These are phyloP conservation scores for Rotaria socialis DNA, from an alignment of 2,888 invertebrate species.

Conservation along the genomic window DNA sequence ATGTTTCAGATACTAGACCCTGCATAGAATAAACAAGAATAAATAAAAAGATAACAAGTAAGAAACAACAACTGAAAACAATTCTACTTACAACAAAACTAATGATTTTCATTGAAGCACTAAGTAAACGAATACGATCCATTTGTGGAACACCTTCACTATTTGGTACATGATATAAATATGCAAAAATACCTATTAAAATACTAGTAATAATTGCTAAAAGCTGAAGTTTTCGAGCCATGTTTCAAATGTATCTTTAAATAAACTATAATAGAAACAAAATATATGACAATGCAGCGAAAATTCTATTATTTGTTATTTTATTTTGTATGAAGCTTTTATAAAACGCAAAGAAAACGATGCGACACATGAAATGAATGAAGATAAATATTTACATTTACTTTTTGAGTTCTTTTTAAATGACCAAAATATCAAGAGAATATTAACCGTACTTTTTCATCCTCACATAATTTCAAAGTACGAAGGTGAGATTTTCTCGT, in stretches of 20 bases:
- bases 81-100: background rate
- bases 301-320: background rate
- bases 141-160: background rate
- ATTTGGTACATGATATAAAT: background rate
- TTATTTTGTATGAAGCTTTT: background rate
- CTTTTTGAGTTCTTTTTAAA: background rate
- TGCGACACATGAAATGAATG: background rate
- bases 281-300: background rate
- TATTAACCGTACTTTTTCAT: too few relatives aligned
- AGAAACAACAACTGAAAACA: background rate
- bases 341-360: too few relatives aligned
- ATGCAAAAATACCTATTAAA: background rate
- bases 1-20: background rate
- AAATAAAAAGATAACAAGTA: background rate
- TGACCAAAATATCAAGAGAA: background rate
- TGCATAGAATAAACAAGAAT: background rate
- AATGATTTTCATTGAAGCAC: background rate
- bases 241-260: background rate
- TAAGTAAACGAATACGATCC: background rate
- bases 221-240: background rate
- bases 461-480: too few relatives aligned
- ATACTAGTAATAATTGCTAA: background rate
- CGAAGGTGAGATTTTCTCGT: too few relatives aligned
- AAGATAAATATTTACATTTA: background rate
- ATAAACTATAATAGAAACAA: background rate